phyloP scores from a whole-genome alignment of 2,797 vertebrate genomes.

The Eurystomus glaucurus region DNA sequence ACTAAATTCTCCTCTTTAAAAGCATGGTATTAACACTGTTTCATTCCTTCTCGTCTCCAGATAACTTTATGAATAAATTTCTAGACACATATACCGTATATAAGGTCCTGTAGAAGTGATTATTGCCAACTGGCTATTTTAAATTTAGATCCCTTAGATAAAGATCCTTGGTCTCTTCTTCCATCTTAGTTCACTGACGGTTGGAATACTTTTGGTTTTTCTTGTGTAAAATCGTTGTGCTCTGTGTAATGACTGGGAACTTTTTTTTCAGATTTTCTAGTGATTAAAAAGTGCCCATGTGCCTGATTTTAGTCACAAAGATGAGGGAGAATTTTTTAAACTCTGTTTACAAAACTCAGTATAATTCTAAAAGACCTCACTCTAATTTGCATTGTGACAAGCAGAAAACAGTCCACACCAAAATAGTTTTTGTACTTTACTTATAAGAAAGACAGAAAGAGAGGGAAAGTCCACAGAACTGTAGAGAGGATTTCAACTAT shows the following conservation, averaged over 20 bases:
- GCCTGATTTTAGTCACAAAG: not conserved
- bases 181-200: not conserved
- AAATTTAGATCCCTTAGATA: not conserved
- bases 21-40: not conserved
- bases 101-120: not conserved
- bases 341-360: not conserved
- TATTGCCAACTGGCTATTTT: accelerated
- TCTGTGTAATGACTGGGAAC: not conserved
- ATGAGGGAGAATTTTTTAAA: not conserved
- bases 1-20: not conserved
- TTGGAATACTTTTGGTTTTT: not conserved
- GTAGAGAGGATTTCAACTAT: not conserved
- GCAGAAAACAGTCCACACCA: not conserved
- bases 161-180: not conserved
- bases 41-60: not conserved
- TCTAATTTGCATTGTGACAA: not conserved
- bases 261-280: not conserved
- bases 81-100: not conserved
- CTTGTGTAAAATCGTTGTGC: not conserved
- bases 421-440: not conserved
- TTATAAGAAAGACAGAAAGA: not conserved
- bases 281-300: not conserved
- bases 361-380: not conserved
- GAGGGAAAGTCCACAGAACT: not conserved
- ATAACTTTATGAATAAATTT: not conserved